Percentiles rank a stretch among this genome's conserved stretches.
Evolutionary conservation across 92 coral and sea anemone genomes (phyloP).

Genomic region (Bergia puertoricense): DNA sequence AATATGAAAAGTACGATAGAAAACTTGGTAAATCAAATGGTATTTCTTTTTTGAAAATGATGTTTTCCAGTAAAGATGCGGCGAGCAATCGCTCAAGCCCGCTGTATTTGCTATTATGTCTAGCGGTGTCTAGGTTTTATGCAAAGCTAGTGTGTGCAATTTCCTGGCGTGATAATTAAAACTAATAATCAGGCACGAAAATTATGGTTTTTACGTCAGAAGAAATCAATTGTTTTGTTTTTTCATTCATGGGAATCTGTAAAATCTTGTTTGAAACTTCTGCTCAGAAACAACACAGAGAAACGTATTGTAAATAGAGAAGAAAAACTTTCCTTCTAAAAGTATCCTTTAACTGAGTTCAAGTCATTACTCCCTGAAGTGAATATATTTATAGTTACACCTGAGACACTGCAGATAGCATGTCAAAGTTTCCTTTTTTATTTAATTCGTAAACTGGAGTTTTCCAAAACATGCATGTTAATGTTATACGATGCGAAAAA

Average conservation of each 20-base stretch:
- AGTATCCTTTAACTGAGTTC: background rate
- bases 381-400: too few relatives aligned
- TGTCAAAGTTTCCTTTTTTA: background rate
- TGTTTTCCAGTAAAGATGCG: background rate
- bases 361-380: too few relatives aligned
- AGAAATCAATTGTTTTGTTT: conserved; percentile 9
- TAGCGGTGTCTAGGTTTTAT: conserved; percentile 46
- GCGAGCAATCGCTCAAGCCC: background rate
- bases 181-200: conserved; percentile 23
- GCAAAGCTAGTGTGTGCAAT: conserved; percentile 43
- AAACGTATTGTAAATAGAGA: background rate
- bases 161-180: conserved; percentile 45
- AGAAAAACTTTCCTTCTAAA: background rate
- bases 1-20: background rate
- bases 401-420: background rate
- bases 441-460: background rate
- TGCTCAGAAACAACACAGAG: background rate
- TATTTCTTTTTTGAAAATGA: background rate
- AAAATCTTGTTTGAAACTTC: background rate
- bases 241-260: background rate
- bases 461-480: background rate
- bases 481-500: too few relatives aligned
- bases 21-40: background rate
- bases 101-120: conserved; percentile 37
- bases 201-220: background rate